Conservation (phyloP, 2,113 vertebrate species). For the Azemiops feae region DNA sequence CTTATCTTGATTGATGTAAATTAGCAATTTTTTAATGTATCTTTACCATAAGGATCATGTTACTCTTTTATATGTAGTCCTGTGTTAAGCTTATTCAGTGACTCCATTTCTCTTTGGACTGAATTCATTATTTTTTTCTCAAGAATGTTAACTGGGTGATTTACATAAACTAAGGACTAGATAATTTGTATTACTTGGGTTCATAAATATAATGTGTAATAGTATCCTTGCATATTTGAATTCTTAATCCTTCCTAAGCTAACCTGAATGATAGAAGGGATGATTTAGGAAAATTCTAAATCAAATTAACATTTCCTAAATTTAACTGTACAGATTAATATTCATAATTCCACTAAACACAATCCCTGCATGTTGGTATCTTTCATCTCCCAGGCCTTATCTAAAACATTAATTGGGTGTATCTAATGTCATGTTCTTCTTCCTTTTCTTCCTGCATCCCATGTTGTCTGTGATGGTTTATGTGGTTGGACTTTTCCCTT, state of each 20-base stretch:
- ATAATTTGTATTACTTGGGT: neutral
- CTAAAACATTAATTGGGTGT: conserved; percentile 73
- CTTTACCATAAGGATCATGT: neutral
- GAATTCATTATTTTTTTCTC: neutral
- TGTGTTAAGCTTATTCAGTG: neutral
- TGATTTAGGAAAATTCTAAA: conserved; percentile 36
- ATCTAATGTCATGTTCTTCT: conserved; percentile 91
- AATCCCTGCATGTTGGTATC: conserved; percentile 54
- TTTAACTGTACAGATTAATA: neutral
- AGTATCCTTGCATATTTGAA: conserved; percentile 41
- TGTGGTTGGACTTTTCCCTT: conserved; percentile 92
- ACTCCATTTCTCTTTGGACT: neutral
- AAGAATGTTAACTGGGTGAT: neutral
- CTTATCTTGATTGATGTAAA: neutral
- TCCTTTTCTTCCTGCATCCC: conserved; percentile 88
- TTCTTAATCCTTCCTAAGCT: conserved; percentile 55
- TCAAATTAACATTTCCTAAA: conserved; percentile 5
- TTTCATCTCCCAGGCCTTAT: conserved; percentile 64
- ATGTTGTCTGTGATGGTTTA: conserved; percentile 83
- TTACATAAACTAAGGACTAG: neutral
- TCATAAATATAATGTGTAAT: neutral
- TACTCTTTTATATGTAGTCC: neutral
- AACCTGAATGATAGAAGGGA: conserved; percentile 63
- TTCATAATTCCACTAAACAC: conserved; percentile 34
- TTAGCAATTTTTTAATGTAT: neutral